phyloP scores from a whole-genome alignment of 30 jellyfish, hydroid and myxozoan genomes.

The Pelagia noctiluca region DNA sequence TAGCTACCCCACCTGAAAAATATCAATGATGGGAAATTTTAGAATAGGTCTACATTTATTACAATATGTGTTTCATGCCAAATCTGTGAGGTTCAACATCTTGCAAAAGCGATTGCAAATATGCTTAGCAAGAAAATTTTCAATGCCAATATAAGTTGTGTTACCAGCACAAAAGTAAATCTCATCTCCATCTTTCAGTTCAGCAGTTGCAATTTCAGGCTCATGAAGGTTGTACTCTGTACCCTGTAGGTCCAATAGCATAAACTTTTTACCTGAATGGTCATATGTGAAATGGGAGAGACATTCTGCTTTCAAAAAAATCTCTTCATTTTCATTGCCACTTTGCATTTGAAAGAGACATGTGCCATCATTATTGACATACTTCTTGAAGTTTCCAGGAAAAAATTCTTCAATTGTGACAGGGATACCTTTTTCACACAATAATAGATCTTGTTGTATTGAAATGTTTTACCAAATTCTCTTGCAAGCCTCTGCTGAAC shows the following conservation, averaged over 20 bases:
- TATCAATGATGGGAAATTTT: too few relatives aligned
- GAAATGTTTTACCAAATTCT: not conserved
- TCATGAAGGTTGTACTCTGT: conserved; percentile 36
- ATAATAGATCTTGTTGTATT: not conserved
- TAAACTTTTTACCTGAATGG: conserved; percentile 10
- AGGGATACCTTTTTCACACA: conserved; percentile 6
- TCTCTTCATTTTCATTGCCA: conserved; percentile 16
- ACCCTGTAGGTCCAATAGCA: conserved; percentile 42
- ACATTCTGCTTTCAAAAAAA: conserved; percentile 11
- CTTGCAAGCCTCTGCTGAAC: conserved; percentile 5
- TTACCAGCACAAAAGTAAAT: conserved; percentile 45
- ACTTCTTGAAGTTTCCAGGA: conserved; percentile 46
- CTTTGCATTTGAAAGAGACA: not conserved
- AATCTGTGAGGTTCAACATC: not conserved
- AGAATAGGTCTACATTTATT: too few relatives aligned
- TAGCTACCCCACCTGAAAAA: too few relatives aligned
- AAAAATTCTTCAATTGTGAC: conserved; percentile 41
- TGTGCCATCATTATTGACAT: conserved; percentile 43
- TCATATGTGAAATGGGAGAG: conserved; percentile 17
- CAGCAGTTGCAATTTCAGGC: conserved; percentile 50
- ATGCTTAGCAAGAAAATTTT: not conserved
- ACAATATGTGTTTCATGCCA: not conserved
- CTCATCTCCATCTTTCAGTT: conserved; percentile 18
- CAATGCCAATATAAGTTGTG: not conserved
- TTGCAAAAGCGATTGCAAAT: not conserved